These are phyloP conservation scores for Tridacna gigas DNA, from an alignment of 2,888 invertebrate genomes.

Conservation along the genomic window DNA sequence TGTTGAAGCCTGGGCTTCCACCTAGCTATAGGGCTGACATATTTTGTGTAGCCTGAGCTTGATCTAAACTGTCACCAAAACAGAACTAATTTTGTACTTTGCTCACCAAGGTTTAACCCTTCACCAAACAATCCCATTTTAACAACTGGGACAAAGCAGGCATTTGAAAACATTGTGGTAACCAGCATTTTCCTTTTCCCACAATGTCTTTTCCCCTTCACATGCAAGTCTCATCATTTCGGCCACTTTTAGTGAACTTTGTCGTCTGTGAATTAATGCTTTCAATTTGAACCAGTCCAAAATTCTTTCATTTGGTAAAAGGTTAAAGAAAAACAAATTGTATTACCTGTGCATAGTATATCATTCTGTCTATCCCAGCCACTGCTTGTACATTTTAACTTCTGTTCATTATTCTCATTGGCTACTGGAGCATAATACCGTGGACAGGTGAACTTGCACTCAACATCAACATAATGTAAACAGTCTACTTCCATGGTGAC, in stretches of 20 bases:
- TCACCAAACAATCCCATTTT: too few species aligned
- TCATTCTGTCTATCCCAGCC: slow-evolving; percentile 7
- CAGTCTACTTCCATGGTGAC: not conserved
- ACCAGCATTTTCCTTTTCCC: not conserved
- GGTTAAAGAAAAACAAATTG: not conserved
- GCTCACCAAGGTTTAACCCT: not conserved
- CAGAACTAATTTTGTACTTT: not conserved
- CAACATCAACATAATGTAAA: slow-evolving; percentile 8
- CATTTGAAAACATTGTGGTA: not conserved
- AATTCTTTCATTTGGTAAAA: too few species aligned
- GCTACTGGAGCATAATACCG: not conserved
- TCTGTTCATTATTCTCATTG: not conserved
- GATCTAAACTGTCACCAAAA: too few species aligned
- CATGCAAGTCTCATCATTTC: too few species aligned
- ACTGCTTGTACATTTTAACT: not conserved
- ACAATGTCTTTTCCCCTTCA: not conserved
- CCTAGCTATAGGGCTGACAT: too few species aligned
- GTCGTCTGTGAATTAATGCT: too few species aligned
- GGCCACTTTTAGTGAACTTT: too few species aligned
- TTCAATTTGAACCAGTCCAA: too few species aligned
- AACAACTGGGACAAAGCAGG: too few species aligned
- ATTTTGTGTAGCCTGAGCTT: too few species aligned
- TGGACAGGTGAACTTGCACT: not conserved
- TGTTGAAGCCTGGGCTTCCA: too few species aligned
- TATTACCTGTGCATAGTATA: not conserved